A percentile compares a stretch with the other conserved stretches of the same genome.
Conservation (phyloP, 2,888 invertebrate species). For the Caenorhabditis uteleia region DNA sequence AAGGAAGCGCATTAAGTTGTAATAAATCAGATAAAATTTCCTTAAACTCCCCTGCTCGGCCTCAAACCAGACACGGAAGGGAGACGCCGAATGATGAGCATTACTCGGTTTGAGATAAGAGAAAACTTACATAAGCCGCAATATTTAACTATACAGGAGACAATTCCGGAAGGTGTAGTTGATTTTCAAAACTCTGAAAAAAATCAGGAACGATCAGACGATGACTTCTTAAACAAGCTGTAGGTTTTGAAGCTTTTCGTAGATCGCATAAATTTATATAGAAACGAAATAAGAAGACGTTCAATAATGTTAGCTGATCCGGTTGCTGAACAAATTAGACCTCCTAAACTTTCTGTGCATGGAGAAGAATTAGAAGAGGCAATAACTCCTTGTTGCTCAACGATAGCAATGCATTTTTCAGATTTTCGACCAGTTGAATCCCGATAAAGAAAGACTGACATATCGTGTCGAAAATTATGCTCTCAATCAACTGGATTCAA, state of each 20-base stretch:
- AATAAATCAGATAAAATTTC: constrained; percentile 15
- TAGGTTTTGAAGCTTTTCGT: background rate
- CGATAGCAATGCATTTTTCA: too few relatives aligned
- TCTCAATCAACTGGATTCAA: too few relatives aligned
- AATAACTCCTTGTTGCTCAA: too few relatives aligned
- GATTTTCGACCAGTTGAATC: too few relatives aligned
- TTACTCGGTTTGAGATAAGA: constrained; percentile 14
- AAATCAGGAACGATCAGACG: too few relatives aligned
- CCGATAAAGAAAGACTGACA: too few relatives aligned
- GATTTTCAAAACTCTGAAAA: constrained; percentile 2
- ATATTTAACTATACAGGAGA: background rate
- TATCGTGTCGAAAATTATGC: background rate
- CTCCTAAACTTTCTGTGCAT: too few relatives aligned
- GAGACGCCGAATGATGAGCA: constrained; percentile 44
- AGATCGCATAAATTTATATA: constrained; percentile 4
- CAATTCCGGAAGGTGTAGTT: background rate
- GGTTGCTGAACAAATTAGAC: too few relatives aligned
- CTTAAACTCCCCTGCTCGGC: constrained; percentile 29
- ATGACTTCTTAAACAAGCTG: constrained; percentile 34
- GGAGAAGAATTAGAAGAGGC: too few relatives aligned
- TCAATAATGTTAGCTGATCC: constrained; percentile 21
- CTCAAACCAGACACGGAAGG: constrained; percentile 45
- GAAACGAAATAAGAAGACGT: constrained; percentile 26
- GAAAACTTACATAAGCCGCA: background rate
- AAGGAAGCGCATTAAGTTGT: background rate